Evolutionary conservation across 2,888 invertebrate genomes (phyloP).

Genomic region (Malachius bipustulatus): DNA sequence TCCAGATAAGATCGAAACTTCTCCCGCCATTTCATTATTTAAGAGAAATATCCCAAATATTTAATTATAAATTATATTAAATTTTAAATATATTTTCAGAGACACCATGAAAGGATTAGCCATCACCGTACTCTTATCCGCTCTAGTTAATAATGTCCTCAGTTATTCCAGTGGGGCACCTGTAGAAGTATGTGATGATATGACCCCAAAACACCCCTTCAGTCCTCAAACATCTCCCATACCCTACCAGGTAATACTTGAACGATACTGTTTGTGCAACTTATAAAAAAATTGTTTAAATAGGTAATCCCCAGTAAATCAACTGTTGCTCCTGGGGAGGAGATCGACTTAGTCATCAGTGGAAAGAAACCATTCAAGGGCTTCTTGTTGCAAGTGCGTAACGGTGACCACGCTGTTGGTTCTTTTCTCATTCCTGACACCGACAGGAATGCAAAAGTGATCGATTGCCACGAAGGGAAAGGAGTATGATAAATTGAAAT

Average conservation of each 20-base stretch:
- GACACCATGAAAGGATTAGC: too few species aligned
- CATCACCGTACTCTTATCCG: conserved; percentile 13
- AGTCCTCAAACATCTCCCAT: conserved; percentile 42
- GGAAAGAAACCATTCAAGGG: conserved; percentile 48
- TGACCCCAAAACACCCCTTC: conserved; percentile 55
- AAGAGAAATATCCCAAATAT: too few species aligned
- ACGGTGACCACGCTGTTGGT: conserved; percentile 49
- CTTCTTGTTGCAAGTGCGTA: conserved; percentile 53
- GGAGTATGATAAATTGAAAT: conserved; percentile 38
- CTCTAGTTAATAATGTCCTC: conserved; percentile 20
- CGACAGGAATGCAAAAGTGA: conserved; percentile 41
- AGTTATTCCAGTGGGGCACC: conserved; percentile 56
- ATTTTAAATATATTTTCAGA: too few species aligned
- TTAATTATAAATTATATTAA: too few species aligned
- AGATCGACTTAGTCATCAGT: conserved; percentile 43
- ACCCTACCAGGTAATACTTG: conserved; percentile 49
- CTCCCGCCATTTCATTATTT: too few species aligned
- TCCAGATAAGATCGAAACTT: too few species aligned
- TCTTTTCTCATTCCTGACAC: conserved; percentile 43
- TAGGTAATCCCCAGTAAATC: conserved; percentile 26
- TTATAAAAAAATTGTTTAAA: too few species aligned
- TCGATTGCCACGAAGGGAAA: conserved; percentile 42
- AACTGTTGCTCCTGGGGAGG: conserved; percentile 35
- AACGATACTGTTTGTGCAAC: not conserved
- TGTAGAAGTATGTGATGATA: conserved; percentile 47